Conservation (phyloP, 1,140 invertebrate genomes). For the Halictus rubicundus region DNA sequence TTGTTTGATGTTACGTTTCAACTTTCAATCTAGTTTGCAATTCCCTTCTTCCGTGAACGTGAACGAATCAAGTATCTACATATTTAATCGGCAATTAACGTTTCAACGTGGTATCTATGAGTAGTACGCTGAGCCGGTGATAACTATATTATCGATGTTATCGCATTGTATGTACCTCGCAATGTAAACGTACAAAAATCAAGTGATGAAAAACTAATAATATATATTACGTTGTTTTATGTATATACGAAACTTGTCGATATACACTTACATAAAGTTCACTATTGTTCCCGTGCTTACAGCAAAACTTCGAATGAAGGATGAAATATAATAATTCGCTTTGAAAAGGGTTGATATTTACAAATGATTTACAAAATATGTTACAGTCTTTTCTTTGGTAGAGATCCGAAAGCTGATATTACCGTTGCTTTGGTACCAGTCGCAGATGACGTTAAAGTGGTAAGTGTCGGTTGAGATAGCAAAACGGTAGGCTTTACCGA, state of each 20-base stretch:
- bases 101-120: background rate
- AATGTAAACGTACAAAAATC: background rate
- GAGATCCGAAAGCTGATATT: constrained; percentile 92
- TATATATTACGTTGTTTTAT: background rate
- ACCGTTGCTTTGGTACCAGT: constrained; percentile 93
- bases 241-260: background rate
- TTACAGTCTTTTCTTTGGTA: constrained; percentile 89
- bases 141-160: background rate
- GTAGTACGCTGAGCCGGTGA: background rate
- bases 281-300: background rate
- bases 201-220: background rate
- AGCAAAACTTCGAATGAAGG: constrained; percentile 33
- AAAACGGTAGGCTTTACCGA: constrained; percentile 79
- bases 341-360: constrained; percentile 59
- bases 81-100: background rate
- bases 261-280: background rate
- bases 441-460: constrained; percentile 87
- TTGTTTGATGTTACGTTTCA: background rate
- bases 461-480: constrained; percentile 82
- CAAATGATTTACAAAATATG: constrained; percentile 68
- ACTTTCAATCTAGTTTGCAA: background rate
- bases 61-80: background rate
- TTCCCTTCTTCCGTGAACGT: background rate
- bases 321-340: constrained; percentile 28
- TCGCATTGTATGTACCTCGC: background rate